A percentile compares a stretch with the other conserved stretches of the same genome.
phyloP scores from a whole-genome alignment of 2,888 invertebrate species.

The Eupithecia abbreviata region DNA sequence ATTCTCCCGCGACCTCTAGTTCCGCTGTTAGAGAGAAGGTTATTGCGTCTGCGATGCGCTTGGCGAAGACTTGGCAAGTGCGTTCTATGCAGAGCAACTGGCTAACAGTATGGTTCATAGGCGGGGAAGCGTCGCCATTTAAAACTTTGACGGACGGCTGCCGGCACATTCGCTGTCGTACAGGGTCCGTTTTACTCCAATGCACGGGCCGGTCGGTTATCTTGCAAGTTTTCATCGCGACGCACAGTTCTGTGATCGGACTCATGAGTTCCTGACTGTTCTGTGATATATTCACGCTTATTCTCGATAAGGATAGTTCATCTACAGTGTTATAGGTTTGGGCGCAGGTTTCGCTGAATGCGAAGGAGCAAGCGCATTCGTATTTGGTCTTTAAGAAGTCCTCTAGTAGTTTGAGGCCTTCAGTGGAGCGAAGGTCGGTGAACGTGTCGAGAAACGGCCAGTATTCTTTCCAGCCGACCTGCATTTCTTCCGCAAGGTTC shows the following conservation, averaged over 20 bases:
- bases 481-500: conserved; percentile 87
- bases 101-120: conserved; percentile 70
- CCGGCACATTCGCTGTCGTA: conserved; percentile 66
- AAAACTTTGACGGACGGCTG: conserved; percentile 61
- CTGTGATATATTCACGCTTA: conserved; percentile 59
- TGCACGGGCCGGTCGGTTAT: conserved; percentile 69
- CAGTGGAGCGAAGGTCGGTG: conserved; percentile 88
- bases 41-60: conserved; percentile 86
- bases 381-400: conserved; percentile 86
- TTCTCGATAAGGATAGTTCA: conserved; percentile 66
- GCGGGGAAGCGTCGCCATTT: conserved; percentile 62
- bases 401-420: conserved; percentile 91
- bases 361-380: conserved; percentile 71
- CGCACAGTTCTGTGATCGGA: conserved; percentile 85
- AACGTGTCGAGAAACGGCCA: conserved; percentile 95
- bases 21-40: conserved; percentile 83
- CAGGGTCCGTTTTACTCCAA: conserved; percentile 69
- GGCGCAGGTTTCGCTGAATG: conserved; percentile 68
- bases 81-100: conserved; percentile 74
- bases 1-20: conserved; percentile 82
- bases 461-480: conserved; percentile 94
- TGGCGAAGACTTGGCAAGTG: conserved; percentile 86
- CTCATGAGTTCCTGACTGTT: conserved; percentile 64
- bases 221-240: conserved; percentile 82
- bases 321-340: conserved; percentile 60